Evolutionary conservation across 2,888 invertebrate species (phyloP), one percentile per base, ranked within the genome.

Genomic region (Apodemia zela): DNA sequence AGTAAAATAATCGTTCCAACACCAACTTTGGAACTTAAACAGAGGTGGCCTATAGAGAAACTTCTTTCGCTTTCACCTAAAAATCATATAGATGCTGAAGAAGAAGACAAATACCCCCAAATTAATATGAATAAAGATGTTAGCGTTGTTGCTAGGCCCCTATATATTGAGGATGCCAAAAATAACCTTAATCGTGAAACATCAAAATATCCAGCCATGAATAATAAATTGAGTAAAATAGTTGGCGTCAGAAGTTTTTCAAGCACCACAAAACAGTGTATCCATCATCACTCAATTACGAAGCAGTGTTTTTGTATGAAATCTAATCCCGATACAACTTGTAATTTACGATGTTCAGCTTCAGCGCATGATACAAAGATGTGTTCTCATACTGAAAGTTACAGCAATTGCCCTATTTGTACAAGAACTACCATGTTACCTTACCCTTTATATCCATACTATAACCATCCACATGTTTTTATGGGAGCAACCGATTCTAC

Each of bases 231-330:
- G 63, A 69, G 75, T 60, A 87, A 86, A 79, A 69, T 79, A 62
- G 68, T 87, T 18, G 85, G 77, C 62, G 72, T 85, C 33, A 80
- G 87, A 73, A 88, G 86, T 73, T 77, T 87, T n/a, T 64, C 65
- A 13, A 58, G 63, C 47, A 45, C 49, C 15, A 59, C 54, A 8
- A 61, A 60, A 60, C 60, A 66, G n/a, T 45, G 45, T 45, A 45
- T 13, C 42, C 59, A 64, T 33, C 57, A 66, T 35, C 65, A 62
- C 3, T 18, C 63, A 18, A 61, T 61, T 13, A 65, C 66, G 21
- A 75, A 68, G 61, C 67, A 70, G 60, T 81, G 82, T 66, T 75
- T 72, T 33, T 83, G 82, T 66, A 72, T 71, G 64, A 76, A 73
- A 65, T 68, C 69, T 3, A 72, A 74, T 65, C 59, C 69, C 17